Evolutionary conservation across 2,888 invertebrate species (phyloP), one percentile per base, ranked within the genome.

Genomic region (Empis stercorea): DNA sequence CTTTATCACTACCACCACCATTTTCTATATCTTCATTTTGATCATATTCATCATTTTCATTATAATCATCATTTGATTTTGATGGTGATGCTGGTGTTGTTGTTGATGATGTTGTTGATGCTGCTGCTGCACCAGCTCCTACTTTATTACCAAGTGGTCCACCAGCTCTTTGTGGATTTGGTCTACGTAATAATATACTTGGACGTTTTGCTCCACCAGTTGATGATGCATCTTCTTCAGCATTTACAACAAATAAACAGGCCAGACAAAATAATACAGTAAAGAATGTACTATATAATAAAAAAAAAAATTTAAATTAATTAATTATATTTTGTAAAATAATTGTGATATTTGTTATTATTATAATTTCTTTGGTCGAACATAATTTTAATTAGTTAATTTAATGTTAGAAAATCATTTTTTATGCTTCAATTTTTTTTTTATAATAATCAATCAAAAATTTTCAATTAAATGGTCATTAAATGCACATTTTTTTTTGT

Each of bases 41-140:
- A 16, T 73, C 78, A 34, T 79, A 79, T 17, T 74, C 76, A 45
- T 58, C 71, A 38, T 69, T 73, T 37, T 69, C 73, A 44, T 71
- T 68, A 40, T 67, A 68, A 14, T 64, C 64, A 14, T 64, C 64
- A 34, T 57, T 58, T 13, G 56, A 55, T 38, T 57, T 57, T 41
- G 54, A 47, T n/a, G 48, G 54, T 3, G 61, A 59, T 27, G 63
- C 58, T 44, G 59, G 51, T 38, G 65, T 63, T 51, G 66, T 66
- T 11, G 66, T 63, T 46, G 63, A 62, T 13, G 64, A 58, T 10
- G 59, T 49, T 45, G 65, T 64, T 37, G 57, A 57, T 30, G 57
- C 53, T 42, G 59, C 57, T 30, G 57, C 53, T 42, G 59, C 57
- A 41, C 62, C 62, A 45, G 55, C 54, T 15, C 60, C 58, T 13